Evolutionary conservation across 37 sponge, comb jelly and placozoan species (phyloP).

Genomic region (Cladorhizidae sp.): DNA sequence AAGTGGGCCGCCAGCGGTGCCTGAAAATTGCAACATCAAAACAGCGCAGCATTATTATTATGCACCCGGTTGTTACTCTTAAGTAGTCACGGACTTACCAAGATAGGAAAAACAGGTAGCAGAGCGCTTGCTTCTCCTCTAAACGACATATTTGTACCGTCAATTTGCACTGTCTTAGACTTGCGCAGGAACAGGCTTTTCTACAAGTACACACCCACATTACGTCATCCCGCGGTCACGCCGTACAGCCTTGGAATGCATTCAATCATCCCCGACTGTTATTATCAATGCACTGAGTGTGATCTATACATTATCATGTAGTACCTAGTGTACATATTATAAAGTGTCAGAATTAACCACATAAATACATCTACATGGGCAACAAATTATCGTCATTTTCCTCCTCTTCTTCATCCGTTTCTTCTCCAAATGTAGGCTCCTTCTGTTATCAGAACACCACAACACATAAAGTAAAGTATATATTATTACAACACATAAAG

Average conservation of each 20-base stretch:
- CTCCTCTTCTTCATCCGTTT: slow-evolving; percentile 66
- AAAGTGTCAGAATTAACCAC: no score
- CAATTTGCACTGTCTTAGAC: background rate
- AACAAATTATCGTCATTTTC: slow-evolving; percentile 77
- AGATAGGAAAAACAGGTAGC: slow-evolving; percentile 7
- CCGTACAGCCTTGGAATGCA: no score
- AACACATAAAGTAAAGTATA: background rate
- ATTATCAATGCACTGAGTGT: no score
- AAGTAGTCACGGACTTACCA: slow-evolving; percentile 10
- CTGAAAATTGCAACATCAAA: slow-evolving; percentile 8
- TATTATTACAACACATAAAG: background rate
- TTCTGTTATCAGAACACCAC: no score
- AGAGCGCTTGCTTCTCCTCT: background rate
- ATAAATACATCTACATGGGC: slow-evolving; percentile 80
- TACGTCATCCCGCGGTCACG: no score
- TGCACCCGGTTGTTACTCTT: background rate
- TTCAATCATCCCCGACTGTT: no score
- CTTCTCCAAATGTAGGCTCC: slow-evolving; percentile 60
- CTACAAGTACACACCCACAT: no score
- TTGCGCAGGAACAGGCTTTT: background rate
- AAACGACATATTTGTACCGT: background rate
- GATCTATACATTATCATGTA: no score
- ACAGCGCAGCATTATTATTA: background rate
- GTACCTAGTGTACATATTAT: no score
- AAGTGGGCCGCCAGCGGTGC: slow-evolving; percentile 36